A percentile compares a stretch with the other conserved stretches of the same genome.
These are phyloP conservation scores for Dysmachus trigonus DNA, from an alignment of 2,888 invertebrate species.

Conservation along the genomic window DNA sequence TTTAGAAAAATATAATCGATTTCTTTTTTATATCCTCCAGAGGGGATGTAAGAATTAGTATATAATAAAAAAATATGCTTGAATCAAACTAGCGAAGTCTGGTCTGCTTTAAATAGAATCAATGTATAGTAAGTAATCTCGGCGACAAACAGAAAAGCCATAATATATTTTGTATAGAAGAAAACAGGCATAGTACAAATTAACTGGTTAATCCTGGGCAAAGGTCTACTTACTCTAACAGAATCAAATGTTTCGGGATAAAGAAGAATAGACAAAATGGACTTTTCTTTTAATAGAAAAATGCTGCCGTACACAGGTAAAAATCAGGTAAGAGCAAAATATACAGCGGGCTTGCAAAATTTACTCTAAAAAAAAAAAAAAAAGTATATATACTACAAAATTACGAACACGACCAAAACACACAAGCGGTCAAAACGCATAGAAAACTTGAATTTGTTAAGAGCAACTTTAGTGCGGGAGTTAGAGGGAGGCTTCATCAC, in stretches of 20 bases:
- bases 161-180: not conserved
- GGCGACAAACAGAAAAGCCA: not conserved
- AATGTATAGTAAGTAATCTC: not conserved
- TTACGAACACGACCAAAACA: not conserved
- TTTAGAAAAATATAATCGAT: not conserved
- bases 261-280: not conserved
- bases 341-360: conserved; percentile 3
- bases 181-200: not conserved
- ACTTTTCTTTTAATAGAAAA: not conserved
- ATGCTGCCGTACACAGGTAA: not conserved
- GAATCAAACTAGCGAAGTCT: no score
- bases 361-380: not conserved
- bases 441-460: not conserved
- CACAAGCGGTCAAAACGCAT: not conserved
- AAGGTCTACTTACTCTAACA: conserved; percentile 25
- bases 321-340: conserved; percentile 19
- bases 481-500: conserved; percentile 35
- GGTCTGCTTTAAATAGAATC: not conserved
- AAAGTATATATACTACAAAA: not conserved
- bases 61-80: not conserved
- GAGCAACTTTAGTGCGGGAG: not conserved
- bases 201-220: conserved; percentile 30
- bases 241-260: not conserved
- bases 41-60: not conserved
- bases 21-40: not conserved